Base-by-base conservation (phyloP, 2,888 invertebrate genomes). In the Cephus rjabovi region DNA sequence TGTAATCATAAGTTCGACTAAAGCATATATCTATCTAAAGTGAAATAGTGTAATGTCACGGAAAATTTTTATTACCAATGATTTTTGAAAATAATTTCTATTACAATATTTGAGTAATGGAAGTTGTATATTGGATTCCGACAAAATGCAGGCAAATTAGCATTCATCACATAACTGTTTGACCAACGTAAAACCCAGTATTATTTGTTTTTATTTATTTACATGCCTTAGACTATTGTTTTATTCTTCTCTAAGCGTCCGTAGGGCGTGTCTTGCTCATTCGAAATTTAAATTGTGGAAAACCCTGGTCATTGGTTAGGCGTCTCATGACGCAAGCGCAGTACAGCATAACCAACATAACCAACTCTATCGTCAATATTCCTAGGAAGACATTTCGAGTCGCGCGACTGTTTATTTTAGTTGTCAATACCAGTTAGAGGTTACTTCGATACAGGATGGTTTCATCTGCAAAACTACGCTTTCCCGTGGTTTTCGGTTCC, bases 251-350 rank as follows among this genome's bases (percentile, higher is more conserved):
- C 1, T 70, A n/a, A 70, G 33, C 30, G n/a, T 70, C 6, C 70
- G 70, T 31, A 71, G 71, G 71, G 71, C 15, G 31, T 31, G 71
- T 71, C 71, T 1, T 33, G 71, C 71, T 71, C 71, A 71, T 71
- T 71, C 33, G 71, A 31, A 71, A 33, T 71, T 71, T 71, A 71
- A 71, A 71, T 71, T 71, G 6, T 4, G 71, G 31, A 71, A 71
- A 71, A 34, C 71, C 71, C 71, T 34, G 31, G 71, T 71, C 71
- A 71, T 71, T 71, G 71, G 71, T 11, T 31, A 71, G 12, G 33
- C 71, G 12, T 3, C 56, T 56, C 23, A 23, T 71, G 71, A 71
- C 71, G 71, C 71, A 71, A 30, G 56, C 56, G 56, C 56, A 40
- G 15, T 15, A 40, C 40, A 40, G 40, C 40, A 40, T 15, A 56